Evolutionary conservation across 1,140 invertebrate species (phyloP).

Genomic region (Micrasema minimum): DNA sequence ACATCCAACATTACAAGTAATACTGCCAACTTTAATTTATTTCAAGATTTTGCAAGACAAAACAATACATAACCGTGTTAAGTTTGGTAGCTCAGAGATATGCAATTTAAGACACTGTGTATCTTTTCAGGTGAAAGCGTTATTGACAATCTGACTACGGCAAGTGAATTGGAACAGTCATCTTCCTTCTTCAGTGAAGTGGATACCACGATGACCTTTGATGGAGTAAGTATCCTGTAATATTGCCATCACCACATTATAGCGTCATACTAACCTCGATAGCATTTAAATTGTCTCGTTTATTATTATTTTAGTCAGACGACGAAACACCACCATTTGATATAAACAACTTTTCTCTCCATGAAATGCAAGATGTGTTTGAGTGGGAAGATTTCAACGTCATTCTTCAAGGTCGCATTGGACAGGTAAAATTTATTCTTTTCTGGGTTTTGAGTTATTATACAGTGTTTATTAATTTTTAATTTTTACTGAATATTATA

Average conservation of each 20-base stretch:
- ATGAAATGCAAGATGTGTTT: conserved; percentile 58
- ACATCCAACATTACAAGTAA: conserved; percentile 33
- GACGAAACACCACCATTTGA: conserved; percentile 19
- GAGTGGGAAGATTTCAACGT: conserved; percentile 67
- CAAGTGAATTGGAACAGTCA: conserved; percentile 42
- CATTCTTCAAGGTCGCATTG: conserved; percentile 70
- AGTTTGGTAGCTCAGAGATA: no score
- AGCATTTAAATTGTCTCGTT: no score
- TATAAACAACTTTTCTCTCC: conserved; percentile 16
- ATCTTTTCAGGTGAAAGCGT: conserved; percentile 31
- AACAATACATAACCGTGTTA: no score
- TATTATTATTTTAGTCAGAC: conserved; percentile 19
- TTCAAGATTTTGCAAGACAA: no score
- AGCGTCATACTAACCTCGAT: no score
- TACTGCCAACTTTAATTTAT: no score
- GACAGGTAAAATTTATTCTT: conserved; percentile 60
- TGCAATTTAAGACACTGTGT: no score
- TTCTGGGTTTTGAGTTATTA: no score
- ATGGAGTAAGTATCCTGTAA: conserved; percentile 32
- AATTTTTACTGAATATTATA: no score
- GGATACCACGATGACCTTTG: conserved; percentile 43
- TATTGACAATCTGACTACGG: conserved; percentile 41
- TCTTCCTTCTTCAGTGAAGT: conserved; percentile 46
- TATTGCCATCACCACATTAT: no score
- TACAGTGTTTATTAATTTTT: no score